Percentiles rank a stretch among this genome's conserved stretches.
Evolutionary conservation across 2,113 vertebrate genomes (phyloP).

Genomic region (Chloroceryle aenea): DNA sequence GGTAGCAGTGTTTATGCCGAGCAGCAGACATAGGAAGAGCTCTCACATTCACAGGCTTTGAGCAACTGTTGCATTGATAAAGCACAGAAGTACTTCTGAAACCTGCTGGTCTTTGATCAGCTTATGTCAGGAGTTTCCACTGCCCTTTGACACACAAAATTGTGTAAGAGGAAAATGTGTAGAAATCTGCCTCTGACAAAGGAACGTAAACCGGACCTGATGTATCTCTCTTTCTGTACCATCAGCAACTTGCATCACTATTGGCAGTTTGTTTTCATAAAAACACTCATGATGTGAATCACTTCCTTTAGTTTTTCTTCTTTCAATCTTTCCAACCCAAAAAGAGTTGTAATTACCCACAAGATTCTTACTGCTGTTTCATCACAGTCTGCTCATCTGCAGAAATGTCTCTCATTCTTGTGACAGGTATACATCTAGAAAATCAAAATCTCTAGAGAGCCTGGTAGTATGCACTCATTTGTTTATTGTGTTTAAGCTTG

Average conservation of each 20-base stretch:
- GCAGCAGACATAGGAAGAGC: background rate
- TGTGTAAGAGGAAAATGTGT: background rate
- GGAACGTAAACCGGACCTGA: background rate
- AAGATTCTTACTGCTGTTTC: background rate
- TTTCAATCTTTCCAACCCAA: background rate
- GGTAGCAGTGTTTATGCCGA: background rate
- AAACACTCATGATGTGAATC: background rate
- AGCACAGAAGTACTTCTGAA: background rate
- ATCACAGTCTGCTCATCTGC: background rate
- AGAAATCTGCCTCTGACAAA: background rate
- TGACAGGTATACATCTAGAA: background rate
- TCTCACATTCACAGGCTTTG: background rate
- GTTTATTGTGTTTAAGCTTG: background rate
- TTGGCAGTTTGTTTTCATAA: background rate
- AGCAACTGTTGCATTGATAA: background rate
- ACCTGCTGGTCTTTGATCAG: background rate
- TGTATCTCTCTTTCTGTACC: background rate
- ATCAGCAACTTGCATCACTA: background rate
- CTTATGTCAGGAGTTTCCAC: background rate
- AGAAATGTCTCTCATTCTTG: background rate
- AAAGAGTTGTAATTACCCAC: background rate
- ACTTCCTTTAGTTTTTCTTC: background rate
- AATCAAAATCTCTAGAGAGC: background rate
- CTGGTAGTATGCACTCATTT: accelerated
- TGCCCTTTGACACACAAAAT: background rate